Conservation (phyloP, 2,888 invertebrate genomes). For the Ormia ochracea region DNA sequence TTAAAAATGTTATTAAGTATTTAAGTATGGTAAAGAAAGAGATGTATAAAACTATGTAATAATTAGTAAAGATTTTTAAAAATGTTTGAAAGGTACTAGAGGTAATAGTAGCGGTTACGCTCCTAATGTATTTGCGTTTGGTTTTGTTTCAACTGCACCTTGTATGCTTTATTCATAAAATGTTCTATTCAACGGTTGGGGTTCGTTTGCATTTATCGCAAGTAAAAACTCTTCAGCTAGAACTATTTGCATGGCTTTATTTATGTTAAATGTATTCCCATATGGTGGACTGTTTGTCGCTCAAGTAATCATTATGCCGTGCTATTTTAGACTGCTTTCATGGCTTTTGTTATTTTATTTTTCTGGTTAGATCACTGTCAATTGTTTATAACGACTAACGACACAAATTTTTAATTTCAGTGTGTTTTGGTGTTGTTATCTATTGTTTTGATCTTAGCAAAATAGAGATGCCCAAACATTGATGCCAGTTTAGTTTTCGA, state of each 20-base stretch:
- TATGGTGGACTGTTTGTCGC: conserved; percentile 20
- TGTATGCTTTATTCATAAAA: conserved; percentile 20
- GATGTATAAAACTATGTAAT: too few relatives aligned
- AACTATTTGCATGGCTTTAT: not conserved
- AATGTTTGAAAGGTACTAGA: too few relatives aligned
- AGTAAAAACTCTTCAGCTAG: conserved; percentile 7
- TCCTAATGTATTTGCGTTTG: too few relatives aligned
- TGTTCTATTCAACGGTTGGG: conserved; percentile 50
- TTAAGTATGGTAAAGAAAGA: too few relatives aligned
- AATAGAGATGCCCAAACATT: conserved; percentile 46
- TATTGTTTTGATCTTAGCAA: conserved; percentile 53
- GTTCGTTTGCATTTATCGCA: conserved; percentile 54
- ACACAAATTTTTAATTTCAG: conserved; percentile 41
- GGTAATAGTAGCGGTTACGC: too few relatives aligned
- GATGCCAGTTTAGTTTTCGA: conserved; percentile 52
- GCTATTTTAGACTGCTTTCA: conserved; percentile 54
- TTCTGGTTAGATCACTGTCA: conserved; percentile 48
- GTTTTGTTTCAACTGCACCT: conserved; percentile 52
- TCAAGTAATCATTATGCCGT: conserved; percentile 39
- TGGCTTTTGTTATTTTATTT: conserved; percentile 18
- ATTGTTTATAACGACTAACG: conserved; percentile 56
- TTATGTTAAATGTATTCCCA: conserved; percentile 9
- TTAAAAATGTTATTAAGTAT: too few relatives aligned
- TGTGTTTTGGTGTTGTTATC: conserved; percentile 9
- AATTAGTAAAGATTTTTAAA: too few relatives aligned